phyloP scores from a whole-genome alignment of 2,888 invertebrate species.

The Amphipyra berbera region DNA sequence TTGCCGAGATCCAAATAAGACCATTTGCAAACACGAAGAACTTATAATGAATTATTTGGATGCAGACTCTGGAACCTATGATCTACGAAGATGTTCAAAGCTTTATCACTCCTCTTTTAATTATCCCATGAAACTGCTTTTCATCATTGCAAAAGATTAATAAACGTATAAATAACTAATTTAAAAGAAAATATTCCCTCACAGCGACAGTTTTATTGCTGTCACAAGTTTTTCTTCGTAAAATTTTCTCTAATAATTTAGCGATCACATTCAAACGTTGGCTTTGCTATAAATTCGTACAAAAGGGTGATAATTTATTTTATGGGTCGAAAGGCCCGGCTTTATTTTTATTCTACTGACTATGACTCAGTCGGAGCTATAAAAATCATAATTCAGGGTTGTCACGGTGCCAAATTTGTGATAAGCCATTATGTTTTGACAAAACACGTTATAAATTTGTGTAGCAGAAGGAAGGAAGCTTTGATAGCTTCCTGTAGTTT shows the following conservation, averaged over 20 bases:
- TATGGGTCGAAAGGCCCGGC: constrained; percentile 48
- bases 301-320: constrained; percentile 62
- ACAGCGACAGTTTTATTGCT: constrained; percentile 51
- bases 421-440: constrained; percentile 57
- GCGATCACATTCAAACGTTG: constrained; percentile 59
- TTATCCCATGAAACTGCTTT: constrained; percentile 24
- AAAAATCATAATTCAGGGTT: constrained; percentile 57
- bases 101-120: not conserved
- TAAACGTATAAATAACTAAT: constrained; percentile 56
- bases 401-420: constrained; percentile 58
- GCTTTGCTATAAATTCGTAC: constrained; percentile 56
- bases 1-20: too few species aligned
- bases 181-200: constrained; percentile 56
- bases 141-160: constrained; percentile 49
- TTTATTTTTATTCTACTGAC: constrained; percentile 52
- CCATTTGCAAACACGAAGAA: too few species aligned
- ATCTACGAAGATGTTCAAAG: too few species aligned
- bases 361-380: constrained; percentile 46
- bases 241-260: constrained; percentile 60
- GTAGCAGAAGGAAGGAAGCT: constrained; percentile 54
- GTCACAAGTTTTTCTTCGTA: constrained; percentile 45
- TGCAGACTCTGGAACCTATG: too few species aligned
- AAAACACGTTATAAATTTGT: constrained; percentile 60
- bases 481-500: constrained; percentile 57
- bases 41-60: too few species aligned